A percentile compares a stretch with the other conserved stretches of the same genome.
Conservation (phyloP, 1,140 invertebrate species). For the Scaptomyza montana region DNA sequence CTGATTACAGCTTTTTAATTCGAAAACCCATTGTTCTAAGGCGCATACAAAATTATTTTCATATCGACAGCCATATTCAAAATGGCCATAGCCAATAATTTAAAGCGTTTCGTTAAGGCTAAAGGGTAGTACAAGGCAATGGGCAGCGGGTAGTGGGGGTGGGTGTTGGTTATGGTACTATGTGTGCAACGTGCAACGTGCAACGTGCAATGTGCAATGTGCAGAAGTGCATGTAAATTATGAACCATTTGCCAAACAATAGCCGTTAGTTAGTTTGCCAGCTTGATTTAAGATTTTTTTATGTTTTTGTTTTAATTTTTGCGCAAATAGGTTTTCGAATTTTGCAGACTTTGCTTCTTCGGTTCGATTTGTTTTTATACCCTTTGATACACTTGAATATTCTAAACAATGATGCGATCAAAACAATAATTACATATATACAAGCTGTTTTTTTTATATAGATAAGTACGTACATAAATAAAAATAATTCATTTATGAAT, state of each 20-base stretch:
- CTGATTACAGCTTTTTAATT: constrained; percentile 80
- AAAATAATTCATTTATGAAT: too few relatives aligned
- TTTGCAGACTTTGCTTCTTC: too few relatives aligned
- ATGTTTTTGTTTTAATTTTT: constrained; percentile 21
- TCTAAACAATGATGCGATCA: too few relatives aligned
- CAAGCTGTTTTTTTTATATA: too few relatives aligned
- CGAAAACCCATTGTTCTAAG: constrained; percentile 75
- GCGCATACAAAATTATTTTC: constrained; percentile 31
- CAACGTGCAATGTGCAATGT: neutral
- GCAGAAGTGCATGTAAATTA: constrained; percentile 57
- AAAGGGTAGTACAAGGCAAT: neutral
- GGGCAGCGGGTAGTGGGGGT: too few relatives aligned
- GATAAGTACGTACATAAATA: too few relatives aligned
- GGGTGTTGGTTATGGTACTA: too few relatives aligned
- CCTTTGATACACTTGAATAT: too few relatives aligned
- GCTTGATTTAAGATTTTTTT: neutral
- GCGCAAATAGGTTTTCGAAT: constrained; percentile 25
- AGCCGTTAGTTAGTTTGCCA: constrained; percentile 73
- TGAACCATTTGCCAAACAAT: constrained; percentile 64
- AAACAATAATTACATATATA: too few relatives aligned
- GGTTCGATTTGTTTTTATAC: too few relatives aligned
- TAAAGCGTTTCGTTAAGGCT: constrained; percentile 3
- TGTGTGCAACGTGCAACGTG: neutral
- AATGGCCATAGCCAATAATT: constrained; percentile 40
- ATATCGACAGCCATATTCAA: constrained; percentile 27